Base-by-base conservation (phyloP, 2,888 invertebrate species). In the Argynnis bischoffii region DNA sequence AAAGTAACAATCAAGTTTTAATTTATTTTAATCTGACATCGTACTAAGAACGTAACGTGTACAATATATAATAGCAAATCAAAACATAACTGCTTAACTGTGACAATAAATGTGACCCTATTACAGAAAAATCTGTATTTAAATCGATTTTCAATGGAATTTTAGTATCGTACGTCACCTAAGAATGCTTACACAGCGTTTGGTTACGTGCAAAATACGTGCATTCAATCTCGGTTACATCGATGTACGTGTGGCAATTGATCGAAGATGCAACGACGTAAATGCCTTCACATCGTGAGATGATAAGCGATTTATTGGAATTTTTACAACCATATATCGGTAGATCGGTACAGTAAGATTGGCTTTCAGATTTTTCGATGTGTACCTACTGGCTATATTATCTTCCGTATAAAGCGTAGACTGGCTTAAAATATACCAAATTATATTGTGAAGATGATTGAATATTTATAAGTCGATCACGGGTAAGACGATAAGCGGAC, bases 161-260 rank as follows among this genome's bases (percentile, higher is more conserved):
- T 46, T 61, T 60, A 59, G 61, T 41, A n/a, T 8, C 47, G 48
- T 55, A 60, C 63, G 65, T 69, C 63, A 59, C 18, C 46, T 51
- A 46, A 63, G 41, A 67, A 63, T 67, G 71, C 71, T 72, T 48
- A 61, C 55, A 5, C 67, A 72, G 71, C 71, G 35, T 65, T 55
- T 50, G 16, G 55, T 61, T 69, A 71, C 71, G 69, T 72, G 71
- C 71, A 56, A 53, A 63, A 53, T 60, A 61, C 57, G 21, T 56
- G 65, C 69, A 72, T 72, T 69, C 35, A 59, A 50, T 59, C 51
- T 67, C 54, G 46, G 64, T 47, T 63, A 55, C 26, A 57, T 55
- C 64, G 46, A 59, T 54, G 59, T 69, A 72, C 71, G 71, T 72
- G 71, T 72, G 47, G 46, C 63, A 53, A 63, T 55, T 66, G 71